Base-by-base conservation (phyloP, 2,888 invertebrate genomes). In the Hypomecis punctinalis region DNA sequence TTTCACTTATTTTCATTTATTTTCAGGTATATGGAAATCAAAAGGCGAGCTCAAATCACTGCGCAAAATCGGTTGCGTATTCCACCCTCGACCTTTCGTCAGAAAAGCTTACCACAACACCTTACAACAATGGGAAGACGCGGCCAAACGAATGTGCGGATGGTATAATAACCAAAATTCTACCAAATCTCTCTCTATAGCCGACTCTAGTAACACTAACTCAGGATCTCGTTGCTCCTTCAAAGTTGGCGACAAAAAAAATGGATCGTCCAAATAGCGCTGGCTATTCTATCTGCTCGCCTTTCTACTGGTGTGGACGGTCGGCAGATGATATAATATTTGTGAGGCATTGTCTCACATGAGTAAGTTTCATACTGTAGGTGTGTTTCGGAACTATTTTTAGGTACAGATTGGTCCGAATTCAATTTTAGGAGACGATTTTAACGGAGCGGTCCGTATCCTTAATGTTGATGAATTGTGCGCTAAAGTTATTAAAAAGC, bases 21-120 rank as follows among this genome's bases (percentile, higher is more conserved):
- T 80, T 83, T 11, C 84, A 96, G 96, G 96, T 74, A 90, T 97
- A 67, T 97, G 97, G 97, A 94, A 94, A 72, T 93, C 93, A 53
- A 94, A 95, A 75, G 94, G 95, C 4, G 96, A 97, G 70, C 80
- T 97, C 35, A 86, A 89, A 63, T 79, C 93, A 7, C 86, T 96
- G 53, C 94, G 95, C 33, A 88, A 93, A 77, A 82, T 95, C 9
- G 95, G 96, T 11, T 90, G 87, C 60, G 86, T 94, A 35, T 98
- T 97, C 74, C 79, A 81, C n/a, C 94, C 95, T 0, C 86, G 93
- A 0, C 66, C 82, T 0, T 81, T 90, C 11, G 74, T 87, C 0
- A 84, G 81, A 57, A 85, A 86, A 59, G 57, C 77, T 0, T 93
- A 93, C 78, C 85, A 85, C 39, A 67, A 73, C 1, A 80, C 82